Base-by-base conservation (phyloP, 2,797 vertebrate species). In the Sebastes itinus region DNA sequence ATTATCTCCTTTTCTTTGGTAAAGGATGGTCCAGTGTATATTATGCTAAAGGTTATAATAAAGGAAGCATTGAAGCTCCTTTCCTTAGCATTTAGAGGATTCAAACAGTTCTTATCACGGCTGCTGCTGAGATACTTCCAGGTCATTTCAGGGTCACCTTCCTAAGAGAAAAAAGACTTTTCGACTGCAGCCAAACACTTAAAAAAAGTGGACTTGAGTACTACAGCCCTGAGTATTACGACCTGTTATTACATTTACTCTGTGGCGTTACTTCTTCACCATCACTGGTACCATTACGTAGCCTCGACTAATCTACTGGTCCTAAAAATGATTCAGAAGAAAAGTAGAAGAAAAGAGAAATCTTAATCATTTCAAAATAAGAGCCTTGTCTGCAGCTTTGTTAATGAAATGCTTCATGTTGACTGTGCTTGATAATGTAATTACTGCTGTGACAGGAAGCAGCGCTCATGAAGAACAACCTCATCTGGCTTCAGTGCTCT, bases 381-480 rank as follows among this genome's bases (percentile, higher is more conserved):
- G 71, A 85, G 80, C 65, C 80, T 27, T 28, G 65, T 87, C 35
- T 61, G 28, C 71, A 28, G 66, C 13, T 4, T 6, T 7, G 38
- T 61, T 46, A 54, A 73, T 65, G 72, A 72, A 73, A 55, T 3
- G 64, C 32, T 60, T 62, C 6, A 11, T 63, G 60, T 54, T 76
- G 7, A 1, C 54, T 20, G 56, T 49, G 79, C 33, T 22, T 42
- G 71, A 72, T 78, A 13, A 81, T 55, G 72, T 78, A 61, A 81
- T 83, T 67, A 66, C 58, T 18, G 80, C 52, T 63, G 22, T 61
- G 82, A 77, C 82, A 64, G 77, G 82, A 85, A 77, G 76, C 65
- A 2, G 62, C 2, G 22, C 11, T 71, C 23, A 6, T 42, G 67
- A 81, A 49, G 66, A 78, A 81, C 67, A 32, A 49, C 64, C 69